Evolutionary conservation across 2,113 vertebrate genomes (phyloP), one percentile per base, ranked within the genome.

Genomic region (Athene cunicularia): DNA sequence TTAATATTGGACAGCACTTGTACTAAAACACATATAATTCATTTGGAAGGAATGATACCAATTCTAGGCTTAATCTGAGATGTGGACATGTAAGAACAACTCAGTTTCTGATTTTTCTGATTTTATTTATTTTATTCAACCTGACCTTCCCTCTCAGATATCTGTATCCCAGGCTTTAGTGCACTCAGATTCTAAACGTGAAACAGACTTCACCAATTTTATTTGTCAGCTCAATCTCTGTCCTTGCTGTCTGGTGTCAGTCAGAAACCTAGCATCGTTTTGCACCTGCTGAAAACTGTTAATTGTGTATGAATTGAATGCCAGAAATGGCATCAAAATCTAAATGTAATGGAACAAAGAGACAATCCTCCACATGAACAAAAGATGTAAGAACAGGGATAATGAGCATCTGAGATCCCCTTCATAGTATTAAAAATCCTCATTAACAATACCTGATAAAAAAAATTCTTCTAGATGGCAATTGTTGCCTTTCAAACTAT

Each of bases 241-340:
- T 12, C 47, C 87, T 26, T 15, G 26, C 77, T 80, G 39, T 23
- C 15, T 73, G 43, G 33, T 81, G 86, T 60, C 83, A 95, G 85
- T 66, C 72, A 95, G 72, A 49, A 33, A 23, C 53, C 37, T 76
- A 37, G 2, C 30, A 52, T 14, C 60, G 4, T 9, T 84, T 26
- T 41, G 53, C 73, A 73, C 63, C 81, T 88, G 84, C 94, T 95
- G 87, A 47, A 41, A 81, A 8, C 63, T 80, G 79, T 6, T 66
- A 79, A 79, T 60, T 79, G 72, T 37, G 70, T 10, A 45, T 1
- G 1, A 83, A 22, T 7, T 5, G 24, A 75, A 68, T 39, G 43
- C 68, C 84, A 86, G 59, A 39, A 63, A 37, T 4, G 53, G 74
- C 81, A 89, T 14, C 88, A 71, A 35, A 93, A 53, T 14, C 63